These are phyloP conservation scores for Drepana arcuata DNA, from an alignment of 1,140 invertebrate genomes.

Conservation along the genomic window DNA sequence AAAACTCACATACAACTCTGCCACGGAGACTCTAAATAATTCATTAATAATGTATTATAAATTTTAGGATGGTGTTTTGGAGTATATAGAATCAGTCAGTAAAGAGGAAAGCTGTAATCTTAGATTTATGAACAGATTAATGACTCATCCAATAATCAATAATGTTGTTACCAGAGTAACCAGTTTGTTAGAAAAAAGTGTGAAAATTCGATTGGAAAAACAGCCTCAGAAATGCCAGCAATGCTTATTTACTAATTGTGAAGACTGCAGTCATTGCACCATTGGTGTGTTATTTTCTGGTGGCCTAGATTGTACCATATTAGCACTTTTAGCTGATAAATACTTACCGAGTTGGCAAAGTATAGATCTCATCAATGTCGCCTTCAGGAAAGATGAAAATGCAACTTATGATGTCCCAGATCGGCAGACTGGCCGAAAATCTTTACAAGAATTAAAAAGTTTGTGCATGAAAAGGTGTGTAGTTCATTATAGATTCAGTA, in stretches of 20 bases:
- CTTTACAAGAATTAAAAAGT: constrained; percentile 80
- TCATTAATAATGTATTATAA: constrained; percentile 8
- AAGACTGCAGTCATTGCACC: constrained; percentile 76
- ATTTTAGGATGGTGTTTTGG: constrained; percentile 54
- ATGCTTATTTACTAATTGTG: constrained; percentile 66
- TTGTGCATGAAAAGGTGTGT: constrained; percentile 80
- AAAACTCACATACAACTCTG: no score
- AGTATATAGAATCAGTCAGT: constrained; percentile 38
- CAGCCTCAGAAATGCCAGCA: constrained; percentile 79
- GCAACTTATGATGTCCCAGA: constrained; percentile 83
- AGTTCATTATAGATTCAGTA: no score
- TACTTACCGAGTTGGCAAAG: constrained; percentile 78
- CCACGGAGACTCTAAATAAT: no score
- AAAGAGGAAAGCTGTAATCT: constrained; percentile 26
- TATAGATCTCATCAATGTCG: constrained; percentile 97
- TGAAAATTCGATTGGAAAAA: constrained; percentile 75
- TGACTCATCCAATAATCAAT: constrained; percentile 44
- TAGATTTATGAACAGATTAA: constrained; percentile 48
- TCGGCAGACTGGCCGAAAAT: constrained; percentile 82
- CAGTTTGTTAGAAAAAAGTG: constrained; percentile 74
- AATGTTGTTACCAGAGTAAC: constrained; percentile 68
- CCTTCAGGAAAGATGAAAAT: constrained; percentile 81
- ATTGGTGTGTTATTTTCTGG: constrained; percentile 94
- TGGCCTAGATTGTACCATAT: constrained; percentile 93
- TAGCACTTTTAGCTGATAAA: constrained; percentile 86